phyloP scores from a whole-genome alignment of 2,113 vertebrate species.

The Entelurus aequoreus region DNA sequence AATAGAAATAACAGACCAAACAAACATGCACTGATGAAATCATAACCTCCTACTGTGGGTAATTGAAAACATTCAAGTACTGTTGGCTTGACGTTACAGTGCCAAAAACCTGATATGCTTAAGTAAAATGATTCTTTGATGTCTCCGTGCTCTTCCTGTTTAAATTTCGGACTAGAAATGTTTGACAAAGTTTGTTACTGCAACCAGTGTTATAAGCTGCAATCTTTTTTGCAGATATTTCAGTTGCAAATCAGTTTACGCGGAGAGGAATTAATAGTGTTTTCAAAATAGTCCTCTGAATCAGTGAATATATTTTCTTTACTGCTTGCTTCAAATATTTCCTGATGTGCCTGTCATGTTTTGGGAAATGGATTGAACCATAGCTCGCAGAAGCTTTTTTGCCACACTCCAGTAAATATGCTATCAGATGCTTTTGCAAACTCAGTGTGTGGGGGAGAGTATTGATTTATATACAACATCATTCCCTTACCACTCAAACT shows the following conservation, averaged over 20 bases:
- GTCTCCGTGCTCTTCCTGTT: too few species aligned
- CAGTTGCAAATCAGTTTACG: not conserved
- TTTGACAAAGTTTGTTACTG: too few species aligned
- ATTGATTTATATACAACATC: slow-evolving; percentile 50
- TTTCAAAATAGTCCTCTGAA: slow-evolving; percentile 2
- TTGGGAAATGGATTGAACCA: slow-evolving; percentile 13
- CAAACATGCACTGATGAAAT: too few species aligned
- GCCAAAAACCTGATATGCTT: too few species aligned
- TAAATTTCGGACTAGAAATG: too few species aligned
- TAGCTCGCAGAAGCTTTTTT: slow-evolving; percentile 4
- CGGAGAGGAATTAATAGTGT: not conserved
- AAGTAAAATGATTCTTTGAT: too few species aligned
- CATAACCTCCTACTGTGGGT: too few species aligned
- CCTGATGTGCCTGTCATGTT: slow-evolving; percentile 20
- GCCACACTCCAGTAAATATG: slow-evolving; percentile 29
- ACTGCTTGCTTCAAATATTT: slow-evolving; percentile 2
- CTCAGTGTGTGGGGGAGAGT: slow-evolving; percentile 27
- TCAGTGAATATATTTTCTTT: slow-evolving; percentile 4
- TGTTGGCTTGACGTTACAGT: too few species aligned
- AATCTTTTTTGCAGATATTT: not conserved
- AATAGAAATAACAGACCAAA: too few species aligned
- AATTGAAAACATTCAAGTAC: too few species aligned
- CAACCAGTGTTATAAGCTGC: too few species aligned
- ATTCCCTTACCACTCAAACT: slow-evolving; percentile 33
- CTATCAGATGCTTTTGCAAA: slow-evolving; percentile 47